phyloP scores from a whole-genome alignment of 2,797 vertebrate genomes.

The Hemitrygon akajei region DNA sequence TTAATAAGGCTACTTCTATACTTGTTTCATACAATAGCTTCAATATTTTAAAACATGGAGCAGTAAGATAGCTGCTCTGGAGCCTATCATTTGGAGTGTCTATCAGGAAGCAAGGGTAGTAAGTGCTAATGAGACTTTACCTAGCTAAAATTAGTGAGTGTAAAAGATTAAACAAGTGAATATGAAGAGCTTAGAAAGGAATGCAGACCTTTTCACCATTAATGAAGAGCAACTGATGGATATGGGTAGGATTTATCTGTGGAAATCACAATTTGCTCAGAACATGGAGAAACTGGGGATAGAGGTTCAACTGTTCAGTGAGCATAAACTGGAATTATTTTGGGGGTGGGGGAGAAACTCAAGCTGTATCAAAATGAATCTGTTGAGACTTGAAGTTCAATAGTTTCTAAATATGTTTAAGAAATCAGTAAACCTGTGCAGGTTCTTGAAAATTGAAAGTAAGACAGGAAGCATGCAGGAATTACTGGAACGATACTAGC shows the following conservation, averaged over 20 bases:
- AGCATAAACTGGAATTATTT: not conserved
- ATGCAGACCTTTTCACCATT: not conserved
- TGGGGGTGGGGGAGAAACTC: not conserved
- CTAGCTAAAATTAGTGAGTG: not conserved
- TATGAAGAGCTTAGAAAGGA: not conserved
- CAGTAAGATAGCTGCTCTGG: not conserved
- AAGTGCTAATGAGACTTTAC: not conserved
- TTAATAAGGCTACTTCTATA: not conserved
- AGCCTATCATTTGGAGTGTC: not conserved
- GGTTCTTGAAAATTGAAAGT: not conserved
- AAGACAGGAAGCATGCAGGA: not conserved
- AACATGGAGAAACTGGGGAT: not conserved
- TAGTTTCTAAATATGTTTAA: too few relatives aligned
- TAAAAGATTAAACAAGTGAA: not conserved
- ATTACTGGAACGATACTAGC: too few relatives aligned
- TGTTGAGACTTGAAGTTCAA: too few relatives aligned
- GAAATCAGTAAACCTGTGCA: not conserved
- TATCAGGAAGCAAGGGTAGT: not conserved
- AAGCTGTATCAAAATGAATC: not conserved
- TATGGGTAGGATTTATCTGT: not conserved
- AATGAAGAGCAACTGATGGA: not conserved
- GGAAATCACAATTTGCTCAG: not conserved
- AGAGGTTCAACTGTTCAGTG: not conserved
- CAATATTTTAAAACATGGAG: not conserved
- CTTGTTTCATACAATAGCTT: not conserved